A percentile compares a stretch with the other conserved stretches of the same genome.
Conservation (phyloP, 2,113 vertebrate genomes). For the Syngnathus floridae region DNA sequence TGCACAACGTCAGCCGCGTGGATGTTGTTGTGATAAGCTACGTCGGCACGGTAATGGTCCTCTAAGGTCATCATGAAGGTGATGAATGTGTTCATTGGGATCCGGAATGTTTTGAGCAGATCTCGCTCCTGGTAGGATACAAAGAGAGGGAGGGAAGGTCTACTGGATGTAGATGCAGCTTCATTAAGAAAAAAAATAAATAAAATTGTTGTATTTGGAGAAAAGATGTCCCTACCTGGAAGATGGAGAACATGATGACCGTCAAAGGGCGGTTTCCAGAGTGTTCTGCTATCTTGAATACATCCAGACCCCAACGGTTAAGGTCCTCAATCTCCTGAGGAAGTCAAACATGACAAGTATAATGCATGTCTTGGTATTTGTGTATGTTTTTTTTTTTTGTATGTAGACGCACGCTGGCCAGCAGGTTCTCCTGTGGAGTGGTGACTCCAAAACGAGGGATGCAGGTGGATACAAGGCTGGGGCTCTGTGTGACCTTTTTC, state of each 20-base stretch:
- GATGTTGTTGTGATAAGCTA: conserved; percentile 90
- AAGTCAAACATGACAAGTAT: conserved; percentile 10
- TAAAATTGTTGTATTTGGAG: background rate
- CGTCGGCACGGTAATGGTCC: conserved; percentile 83
- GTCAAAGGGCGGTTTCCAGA: conserved; percentile 85
- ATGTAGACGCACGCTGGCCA: conserved; percentile 74
- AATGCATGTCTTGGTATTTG: background rate
- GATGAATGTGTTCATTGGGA: conserved; percentile 80
- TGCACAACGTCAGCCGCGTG: conserved; percentile 89
- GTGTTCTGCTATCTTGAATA: conserved; percentile 84
- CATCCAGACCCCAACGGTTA: conserved; percentile 84
- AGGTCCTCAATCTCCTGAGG: conserved; percentile 82
- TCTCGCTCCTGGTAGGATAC: conserved; percentile 76
- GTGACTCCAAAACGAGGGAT: conserved; percentile 84
- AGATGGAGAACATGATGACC: conserved; percentile 83
- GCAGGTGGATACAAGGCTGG: conserved; percentile 62
- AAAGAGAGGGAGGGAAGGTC: background rate
- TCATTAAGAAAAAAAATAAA: too few species aligned
- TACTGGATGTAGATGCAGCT: background rate
- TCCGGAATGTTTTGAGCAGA: conserved; percentile 85
- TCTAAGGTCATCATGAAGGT: conserved; percentile 90
- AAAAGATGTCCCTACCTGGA: conserved; percentile 76
- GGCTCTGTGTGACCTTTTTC: conserved; percentile 66
- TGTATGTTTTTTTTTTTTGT: too few species aligned
- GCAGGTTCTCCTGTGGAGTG: conserved; percentile 76